These are phyloP conservation scores for Phthorimaea operculella DNA, from an alignment of 1,140 invertebrate genomes.

Conservation along the genomic window DNA sequence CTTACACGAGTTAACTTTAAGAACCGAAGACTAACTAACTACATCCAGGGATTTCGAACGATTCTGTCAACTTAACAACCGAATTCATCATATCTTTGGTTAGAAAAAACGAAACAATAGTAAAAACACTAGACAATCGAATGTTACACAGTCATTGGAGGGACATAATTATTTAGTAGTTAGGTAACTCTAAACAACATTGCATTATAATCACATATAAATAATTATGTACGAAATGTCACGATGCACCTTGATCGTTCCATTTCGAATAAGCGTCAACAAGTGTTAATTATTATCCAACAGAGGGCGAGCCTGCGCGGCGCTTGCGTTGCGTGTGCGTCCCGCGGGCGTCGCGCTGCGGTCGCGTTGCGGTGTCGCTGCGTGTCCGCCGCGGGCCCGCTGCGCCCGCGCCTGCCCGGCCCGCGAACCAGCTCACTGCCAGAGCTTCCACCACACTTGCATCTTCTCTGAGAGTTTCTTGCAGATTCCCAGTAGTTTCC, in stretches of 20 bases:
- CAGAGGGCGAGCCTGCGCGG: conserved; percentile 16
- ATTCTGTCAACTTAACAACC: conserved; percentile 40
- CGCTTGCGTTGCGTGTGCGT: conserved; percentile 5
- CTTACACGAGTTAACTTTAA: conserved; percentile 58
- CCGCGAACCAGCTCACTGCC: conserved; percentile 63
- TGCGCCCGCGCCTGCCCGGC: not conserved
- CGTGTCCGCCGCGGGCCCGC: not conserved
- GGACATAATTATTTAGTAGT: conserved; percentile 59
- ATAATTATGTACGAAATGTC: conserved; percentile 55
- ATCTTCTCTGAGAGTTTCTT: conserved; percentile 87
- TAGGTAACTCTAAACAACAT: conserved; percentile 66
- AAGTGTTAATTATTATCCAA: conserved; percentile 50
- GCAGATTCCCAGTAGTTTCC: conserved; percentile 86
- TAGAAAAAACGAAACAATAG: conserved; percentile 53
- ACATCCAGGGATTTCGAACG: conserved; percentile 55
- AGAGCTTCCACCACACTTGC: conserved; percentile 81
- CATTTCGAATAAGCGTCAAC: conserved; percentile 63
- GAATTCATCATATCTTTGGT: conserved; percentile 57
- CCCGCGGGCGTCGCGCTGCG: conserved; percentile 9
- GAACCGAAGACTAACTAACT: conserved; percentile 60
- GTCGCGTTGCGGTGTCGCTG: conserved; percentile 10
- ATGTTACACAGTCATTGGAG: conserved; percentile 62
- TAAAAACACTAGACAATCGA: conserved; percentile 57
- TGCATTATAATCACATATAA: conserved; percentile 58
- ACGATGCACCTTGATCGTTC: conserved; percentile 44